Percentiles rank a stretch among this genome's conserved stretches.
Conservation (phyloP, 2,888 invertebrate genomes). For the Cyclophora albipunctata region DNA sequence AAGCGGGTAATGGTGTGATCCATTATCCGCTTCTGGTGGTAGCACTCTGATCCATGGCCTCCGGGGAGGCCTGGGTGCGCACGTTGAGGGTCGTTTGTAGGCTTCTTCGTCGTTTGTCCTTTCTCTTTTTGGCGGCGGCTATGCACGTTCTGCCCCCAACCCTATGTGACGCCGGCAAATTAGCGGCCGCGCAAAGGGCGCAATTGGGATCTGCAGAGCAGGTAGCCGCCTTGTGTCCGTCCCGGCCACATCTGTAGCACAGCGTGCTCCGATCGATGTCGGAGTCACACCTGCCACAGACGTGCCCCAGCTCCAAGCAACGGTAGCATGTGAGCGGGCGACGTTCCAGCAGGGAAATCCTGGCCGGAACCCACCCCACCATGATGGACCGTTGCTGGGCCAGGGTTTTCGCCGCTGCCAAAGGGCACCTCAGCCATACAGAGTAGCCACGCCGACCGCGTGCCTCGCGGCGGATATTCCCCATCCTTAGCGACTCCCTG, state of each 20-base stretch:
- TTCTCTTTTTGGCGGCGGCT: too few species aligned
- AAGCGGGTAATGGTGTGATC: background rate
- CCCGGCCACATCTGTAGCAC: constrained; percentile 11
- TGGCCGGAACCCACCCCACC: background rate
- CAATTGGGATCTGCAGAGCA: background rate
- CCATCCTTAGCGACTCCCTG: background rate
- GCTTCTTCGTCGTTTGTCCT: too few species aligned
- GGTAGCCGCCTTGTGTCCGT: background rate
- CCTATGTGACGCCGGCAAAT: background rate
- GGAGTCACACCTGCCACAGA: constrained; percentile 3
- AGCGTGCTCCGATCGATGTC: constrained; percentile 2
- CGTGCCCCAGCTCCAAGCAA: constrained; percentile 12
- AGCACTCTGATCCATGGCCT: too few species aligned
- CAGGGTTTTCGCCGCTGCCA: background rate
- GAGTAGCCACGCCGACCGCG: too few species aligned
- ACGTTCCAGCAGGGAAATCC: constrained; percentile 2
- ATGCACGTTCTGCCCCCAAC: constrained; percentile 1
- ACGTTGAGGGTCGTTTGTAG: too few species aligned
- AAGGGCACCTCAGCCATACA: background rate
- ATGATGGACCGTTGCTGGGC: background rate
- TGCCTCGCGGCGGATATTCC: background rate
- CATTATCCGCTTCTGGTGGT: background rate
- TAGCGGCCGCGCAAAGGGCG: background rate
- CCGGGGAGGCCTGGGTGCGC: too few species aligned
- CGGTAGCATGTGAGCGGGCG: background rate